Evolutionary conservation across 2,113 vertebrate genomes (phyloP).

Genomic region (Oreochromis spilurus): DNA sequence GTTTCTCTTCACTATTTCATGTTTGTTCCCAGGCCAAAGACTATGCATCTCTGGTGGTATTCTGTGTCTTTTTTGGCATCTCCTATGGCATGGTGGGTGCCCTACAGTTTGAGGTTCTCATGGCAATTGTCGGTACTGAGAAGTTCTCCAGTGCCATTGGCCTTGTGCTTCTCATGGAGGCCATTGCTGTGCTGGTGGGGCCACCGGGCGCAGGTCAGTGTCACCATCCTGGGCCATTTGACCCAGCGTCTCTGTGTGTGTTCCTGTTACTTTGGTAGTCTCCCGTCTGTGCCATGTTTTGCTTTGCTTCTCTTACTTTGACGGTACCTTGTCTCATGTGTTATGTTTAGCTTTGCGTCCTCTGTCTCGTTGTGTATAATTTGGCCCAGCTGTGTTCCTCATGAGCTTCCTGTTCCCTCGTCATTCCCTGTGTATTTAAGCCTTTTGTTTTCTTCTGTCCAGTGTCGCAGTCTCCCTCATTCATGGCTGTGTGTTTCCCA

Average conservation of each 20-base stretch:
- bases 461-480: neutral
- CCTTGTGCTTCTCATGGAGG: constrained; percentile 89
- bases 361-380: neutral
- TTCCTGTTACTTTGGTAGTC: neutral
- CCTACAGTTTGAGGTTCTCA: constrained; percentile 96
- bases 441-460: neutral
- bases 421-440: neutral
- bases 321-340: rapidly evolving
- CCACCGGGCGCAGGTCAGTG: constrained; percentile 87
- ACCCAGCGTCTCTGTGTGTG: neutral
- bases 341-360: neutral
- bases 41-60: constrained; percentile 82
- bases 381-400: neutral
- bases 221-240: neutral
- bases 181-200: constrained; percentile 88
- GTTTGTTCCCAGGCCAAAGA: constrained; percentile 47
- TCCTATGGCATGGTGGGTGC: constrained; percentile 98
- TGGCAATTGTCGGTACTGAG: constrained; percentile 91
- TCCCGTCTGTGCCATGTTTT: neutral
- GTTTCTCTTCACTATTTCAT: neutral
- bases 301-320: neutral
- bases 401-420: rapidly evolving
- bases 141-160: constrained; percentile 94
- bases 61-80: constrained; percentile 94
- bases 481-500: too few relatives aligned